Evolutionary conservation across 2,888 invertebrate species (phyloP).

Genomic region (Selenia dentaria): DNA sequence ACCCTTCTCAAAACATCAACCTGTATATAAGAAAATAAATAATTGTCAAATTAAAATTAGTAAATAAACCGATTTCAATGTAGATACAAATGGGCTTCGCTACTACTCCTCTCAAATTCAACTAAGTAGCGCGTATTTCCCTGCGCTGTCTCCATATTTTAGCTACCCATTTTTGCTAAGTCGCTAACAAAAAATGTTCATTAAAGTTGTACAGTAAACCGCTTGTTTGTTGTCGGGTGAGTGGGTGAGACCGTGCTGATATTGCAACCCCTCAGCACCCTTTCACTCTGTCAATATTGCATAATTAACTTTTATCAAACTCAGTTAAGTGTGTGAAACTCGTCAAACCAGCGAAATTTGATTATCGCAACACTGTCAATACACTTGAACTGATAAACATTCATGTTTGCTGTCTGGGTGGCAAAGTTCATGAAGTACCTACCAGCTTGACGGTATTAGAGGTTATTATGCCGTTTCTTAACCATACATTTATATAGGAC

Average conservation of each 20-base stretch:
- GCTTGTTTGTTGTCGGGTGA: conserved; percentile 45
- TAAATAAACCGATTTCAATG: no score
- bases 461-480: no score
- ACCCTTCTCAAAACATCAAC: no score
- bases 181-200: conserved; percentile 42
- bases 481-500: no score
- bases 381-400: background rate
- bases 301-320: conserved; percentile 25
- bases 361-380: conserved; percentile 13
- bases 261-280: conserved; percentile 46
- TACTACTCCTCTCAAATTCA: no score
- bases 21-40: no score
- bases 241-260: conserved; percentile 39
- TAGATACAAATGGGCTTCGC: no score
- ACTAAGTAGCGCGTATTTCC: conserved; percentile 12
- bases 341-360: conserved; percentile 26
- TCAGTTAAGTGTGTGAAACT: conserved; percentile 18
- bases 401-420: no score
- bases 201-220: conserved; percentile 40
- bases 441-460: no score
- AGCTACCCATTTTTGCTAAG: conserved; percentile 27
- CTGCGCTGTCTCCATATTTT: conserved; percentile 27
- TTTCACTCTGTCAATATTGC: conserved; percentile 27
- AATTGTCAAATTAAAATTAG: no score
- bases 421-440: no score